A percentile compares a stretch with the other conserved stretches of the same genome.
phyloP scores from a whole-genome alignment of 2,113 vertebrate genomes.

The Gambusia affinis region DNA sequence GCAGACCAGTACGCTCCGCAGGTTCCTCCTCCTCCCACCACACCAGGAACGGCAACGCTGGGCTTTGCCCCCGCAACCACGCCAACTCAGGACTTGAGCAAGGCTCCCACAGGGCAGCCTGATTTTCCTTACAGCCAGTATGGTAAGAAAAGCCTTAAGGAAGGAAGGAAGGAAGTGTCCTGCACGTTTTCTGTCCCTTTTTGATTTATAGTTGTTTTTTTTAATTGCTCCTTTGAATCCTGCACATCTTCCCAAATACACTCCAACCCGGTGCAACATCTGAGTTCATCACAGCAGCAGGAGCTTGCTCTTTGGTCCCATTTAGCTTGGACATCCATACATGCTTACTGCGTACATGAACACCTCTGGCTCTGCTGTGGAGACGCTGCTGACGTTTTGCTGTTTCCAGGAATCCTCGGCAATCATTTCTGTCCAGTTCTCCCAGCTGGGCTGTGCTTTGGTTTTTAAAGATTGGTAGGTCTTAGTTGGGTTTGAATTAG shows the following conservation, averaged over 20 bases:
- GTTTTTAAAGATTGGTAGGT: conserved; percentile 62
- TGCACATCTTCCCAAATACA: conserved; percentile 30
- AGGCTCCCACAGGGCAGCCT: conserved; percentile 93
- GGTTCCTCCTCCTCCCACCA: conserved; percentile 92
- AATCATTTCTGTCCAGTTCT: conserved; percentile 48
- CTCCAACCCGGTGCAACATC: conserved; percentile 40
- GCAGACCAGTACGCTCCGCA: conserved; percentile 95
- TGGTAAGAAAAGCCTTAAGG: conserved; percentile 84
- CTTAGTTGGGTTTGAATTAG: conserved; percentile 72
- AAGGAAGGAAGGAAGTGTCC: conserved; percentile 25
- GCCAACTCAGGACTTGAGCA: conserved; percentile 98
- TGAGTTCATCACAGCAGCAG: conserved; percentile 52
- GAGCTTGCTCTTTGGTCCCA: conserved; percentile 62
- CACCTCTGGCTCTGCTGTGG: conserved; percentile 34
- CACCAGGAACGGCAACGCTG: conserved; percentile 90
- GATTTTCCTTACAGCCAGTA: conserved; percentile 98
- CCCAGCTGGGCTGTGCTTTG: conserved; percentile 58
- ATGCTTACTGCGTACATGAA: conserved; percentile 67
- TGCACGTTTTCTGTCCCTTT: conserved; percentile 46
- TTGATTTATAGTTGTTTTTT: neutral
- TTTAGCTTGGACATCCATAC: conserved; percentile 70
- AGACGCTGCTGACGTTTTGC: conserved; percentile 55
- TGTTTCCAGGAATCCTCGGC: conserved; percentile 45
- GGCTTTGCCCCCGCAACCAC: conserved; percentile 95
- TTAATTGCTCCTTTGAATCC: conserved; percentile 8